These are phyloP conservation scores for Pangasius mekongensis DNA, from an alignment of 2,797 vertebrate genomes.

Conservation along the genomic window DNA sequence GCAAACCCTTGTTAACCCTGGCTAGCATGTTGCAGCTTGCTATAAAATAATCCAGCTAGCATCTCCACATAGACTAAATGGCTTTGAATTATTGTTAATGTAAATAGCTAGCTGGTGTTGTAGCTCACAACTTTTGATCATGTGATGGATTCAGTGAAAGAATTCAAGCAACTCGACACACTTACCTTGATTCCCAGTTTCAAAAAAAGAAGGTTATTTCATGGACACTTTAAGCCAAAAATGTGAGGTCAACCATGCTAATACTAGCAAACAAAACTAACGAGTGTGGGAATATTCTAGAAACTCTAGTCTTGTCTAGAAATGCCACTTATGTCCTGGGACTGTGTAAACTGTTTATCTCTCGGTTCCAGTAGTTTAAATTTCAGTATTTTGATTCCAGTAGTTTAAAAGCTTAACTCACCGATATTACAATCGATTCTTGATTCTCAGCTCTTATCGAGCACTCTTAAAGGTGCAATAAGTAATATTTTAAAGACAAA, in stretches of 20 bases:
- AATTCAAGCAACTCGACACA: neutral
- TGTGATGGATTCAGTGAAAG: neutral
- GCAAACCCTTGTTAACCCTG: neutral
- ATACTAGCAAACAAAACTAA: neutral
- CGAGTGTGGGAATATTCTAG: neutral
- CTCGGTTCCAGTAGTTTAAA: neutral
- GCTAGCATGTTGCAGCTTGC: conserved; percentile 12
- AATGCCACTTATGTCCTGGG: conserved; percentile 2
- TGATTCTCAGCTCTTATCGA: neutral
- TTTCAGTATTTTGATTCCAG: no score
- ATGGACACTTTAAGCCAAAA: neutral
- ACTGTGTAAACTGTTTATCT: neutral
- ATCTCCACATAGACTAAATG: neutral
- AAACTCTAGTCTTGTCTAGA: neutral
- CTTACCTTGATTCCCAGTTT: neutral
- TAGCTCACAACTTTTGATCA: neutral
- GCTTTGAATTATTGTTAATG: neutral
- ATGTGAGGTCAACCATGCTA: neutral
- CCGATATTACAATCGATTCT: neutral
- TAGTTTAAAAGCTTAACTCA: neutral
- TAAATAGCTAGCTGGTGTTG: neutral
- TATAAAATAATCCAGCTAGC: neutral
- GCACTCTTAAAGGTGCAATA: neutral
- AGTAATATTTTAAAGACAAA: neutral
- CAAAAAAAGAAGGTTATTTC: neutral